Conservation (phyloP, 1,140 invertebrate species). For the Eciton burchellii region DNA sequence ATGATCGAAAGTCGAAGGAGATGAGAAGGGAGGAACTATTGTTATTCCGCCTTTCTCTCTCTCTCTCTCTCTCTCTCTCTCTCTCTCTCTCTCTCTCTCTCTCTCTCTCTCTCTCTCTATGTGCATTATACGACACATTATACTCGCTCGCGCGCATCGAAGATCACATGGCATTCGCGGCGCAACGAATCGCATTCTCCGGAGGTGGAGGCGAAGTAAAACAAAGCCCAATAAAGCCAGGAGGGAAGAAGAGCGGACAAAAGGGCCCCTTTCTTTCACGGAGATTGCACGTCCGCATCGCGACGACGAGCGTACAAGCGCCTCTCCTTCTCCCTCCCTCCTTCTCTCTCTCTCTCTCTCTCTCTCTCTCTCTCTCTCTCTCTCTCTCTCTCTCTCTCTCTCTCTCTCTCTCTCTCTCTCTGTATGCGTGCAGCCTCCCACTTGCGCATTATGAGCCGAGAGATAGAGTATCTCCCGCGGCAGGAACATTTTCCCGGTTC, state of each 20-base stretch:
- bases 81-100: conserved; percentile 12
- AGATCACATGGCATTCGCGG: conserved; percentile 40
- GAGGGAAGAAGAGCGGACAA: conserved; percentile 54
- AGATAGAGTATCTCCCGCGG: conserved; percentile 79
- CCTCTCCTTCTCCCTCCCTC: neutral
- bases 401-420: conserved; percentile 1
- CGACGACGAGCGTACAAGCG: conserved; percentile 20
- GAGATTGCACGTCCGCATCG: conserved; percentile 63
- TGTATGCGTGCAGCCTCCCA: conserved; percentile 74
- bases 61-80: neutral
- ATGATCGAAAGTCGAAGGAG: conserved; percentile 62
- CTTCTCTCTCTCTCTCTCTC: neutral
- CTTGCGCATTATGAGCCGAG: conserved; percentile 80
- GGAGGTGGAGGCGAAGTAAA: conserved; percentile 56
- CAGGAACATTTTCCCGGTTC: conserved; percentile 78
- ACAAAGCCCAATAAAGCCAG: conserved; percentile 72
- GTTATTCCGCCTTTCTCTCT: neutral
- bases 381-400: neutral
- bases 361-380: neutral
- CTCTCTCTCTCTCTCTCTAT: conserved; percentile 6
- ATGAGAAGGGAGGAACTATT: conserved; percentile 43
- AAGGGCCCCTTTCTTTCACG: conserved; percentile 70
- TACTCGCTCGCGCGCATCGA: conserved; percentile 34
- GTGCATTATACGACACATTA: conserved; percentile 54
- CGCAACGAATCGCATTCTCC: conserved; percentile 52